Base-by-base conservation (phyloP, 2,888 invertebrate genomes). In the Nemotelus pantherinus region DNA sequence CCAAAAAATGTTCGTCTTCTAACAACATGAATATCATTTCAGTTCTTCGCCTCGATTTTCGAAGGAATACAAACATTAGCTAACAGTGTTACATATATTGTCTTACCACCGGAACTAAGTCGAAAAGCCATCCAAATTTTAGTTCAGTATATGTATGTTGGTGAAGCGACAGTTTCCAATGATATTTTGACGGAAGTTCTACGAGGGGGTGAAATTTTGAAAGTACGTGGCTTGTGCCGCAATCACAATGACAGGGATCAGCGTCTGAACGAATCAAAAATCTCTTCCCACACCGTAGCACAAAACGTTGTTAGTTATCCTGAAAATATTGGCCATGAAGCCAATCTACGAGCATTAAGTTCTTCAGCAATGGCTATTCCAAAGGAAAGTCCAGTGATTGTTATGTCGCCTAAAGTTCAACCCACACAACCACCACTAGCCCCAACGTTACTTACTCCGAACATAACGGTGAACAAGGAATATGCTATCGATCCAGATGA, bases 101-200 rank as follows among this genome's bases (percentile, higher is more conserved):
- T 95, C 50, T 89, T 95, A 80, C 95, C 95, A 10, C 92, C 94
- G 2, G 95, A 95, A 84, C 92, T 95, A 80, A 93, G 92, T 55
- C 92, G 93, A 80, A 92, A 93, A 81, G 94, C 94, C 6, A 88
- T 95, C 81, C 93, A 94, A 85, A 93, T 94, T 80, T 88, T 95
- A 39, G 92, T 95, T 60, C 94, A 95, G 83, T 95, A 95, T 85
- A 95, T 95, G 94, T 95, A 95, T 87, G 93, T 92, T 86, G 92
- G 92, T 82, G 84, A 87, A 80, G 94, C 95, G 47, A 95, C 95
- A 63, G 95, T 95, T 47, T 93, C 94, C 76, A 94, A 95, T 86
- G 95, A 94, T 83, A 93, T 95, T 67, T 86, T 95, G 78, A 94
- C 93, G 81, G 93, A 92, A 80, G 95, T 95, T 1, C 85, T 95